These are phyloP conservation scores for Grapholita molesta DNA, from an alignment of 1,140 invertebrate species.

Conservation along the genomic window DNA sequence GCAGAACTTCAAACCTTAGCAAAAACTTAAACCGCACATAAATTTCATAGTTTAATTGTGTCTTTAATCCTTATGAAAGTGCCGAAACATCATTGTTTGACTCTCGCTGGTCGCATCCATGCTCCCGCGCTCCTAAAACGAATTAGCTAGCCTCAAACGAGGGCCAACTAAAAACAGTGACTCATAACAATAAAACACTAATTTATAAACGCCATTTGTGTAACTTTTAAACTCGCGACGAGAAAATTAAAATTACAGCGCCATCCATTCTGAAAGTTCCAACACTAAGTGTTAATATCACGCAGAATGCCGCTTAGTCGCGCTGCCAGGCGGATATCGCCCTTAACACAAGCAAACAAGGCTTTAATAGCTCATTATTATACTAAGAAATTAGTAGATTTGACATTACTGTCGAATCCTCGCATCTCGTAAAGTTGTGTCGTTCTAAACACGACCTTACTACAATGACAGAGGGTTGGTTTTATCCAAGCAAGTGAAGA, in stretches of 20 bases:
- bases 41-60: too few relatives aligned
- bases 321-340: background rate
- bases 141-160: background rate
- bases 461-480: background rate
- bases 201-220: slow-evolving; percentile 4
- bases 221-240: slow-evolving; percentile 1
- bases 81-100: background rate
- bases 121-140: background rate
- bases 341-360: background rate
- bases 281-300: slow-evolving; percentile 12
- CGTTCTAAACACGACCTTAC: background rate
- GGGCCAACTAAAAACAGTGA: background rate
- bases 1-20: too few relatives aligned
- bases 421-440: background rate
- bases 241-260: slow-evolving; percentile 13
- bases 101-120: background rate
- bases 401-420: background rate
- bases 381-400: background rate
- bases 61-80: background rate
- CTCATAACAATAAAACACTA: slow-evolving; percentile 9
- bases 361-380: background rate
- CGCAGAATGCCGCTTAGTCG: background rate
- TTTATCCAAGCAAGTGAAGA: background rate
- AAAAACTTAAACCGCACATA: too few relatives aligned
- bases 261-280: background rate